Conservation (phyloP, 2,797 vertebrate species). For the Bufotes viridis region DNA sequence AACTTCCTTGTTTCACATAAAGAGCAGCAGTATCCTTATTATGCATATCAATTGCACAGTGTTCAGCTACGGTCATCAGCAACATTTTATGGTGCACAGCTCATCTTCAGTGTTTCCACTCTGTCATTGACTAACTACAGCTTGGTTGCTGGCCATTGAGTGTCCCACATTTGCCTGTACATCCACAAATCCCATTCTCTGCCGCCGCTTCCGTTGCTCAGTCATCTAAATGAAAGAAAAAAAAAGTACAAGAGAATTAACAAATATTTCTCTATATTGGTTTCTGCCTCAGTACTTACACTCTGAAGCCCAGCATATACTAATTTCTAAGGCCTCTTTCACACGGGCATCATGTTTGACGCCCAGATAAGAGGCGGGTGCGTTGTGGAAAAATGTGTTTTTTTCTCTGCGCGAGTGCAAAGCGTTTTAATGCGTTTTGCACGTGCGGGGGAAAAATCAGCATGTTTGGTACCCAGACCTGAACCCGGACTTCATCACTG, state of each 20-base stretch:
- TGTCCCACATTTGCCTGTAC: constrained; percentile 79
- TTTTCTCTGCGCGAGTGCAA: too few species aligned
- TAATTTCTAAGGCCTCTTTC: too few species aligned
- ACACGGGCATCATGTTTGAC: too few species aligned
- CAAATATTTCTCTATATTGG: constrained; percentile 43
- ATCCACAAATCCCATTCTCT: constrained; percentile 82
- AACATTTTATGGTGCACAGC: constrained; percentile 15
- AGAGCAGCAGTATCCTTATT: constrained; percentile 27
- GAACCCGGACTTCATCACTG: too few species aligned
- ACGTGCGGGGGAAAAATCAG: too few species aligned
- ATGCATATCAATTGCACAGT: constrained; percentile 8
- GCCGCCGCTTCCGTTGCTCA: constrained; percentile 79
- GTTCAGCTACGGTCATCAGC: constrained; percentile 1
- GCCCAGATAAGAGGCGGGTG: too few species aligned
- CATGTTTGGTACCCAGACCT: too few species aligned
- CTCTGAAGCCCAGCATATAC: constrained; percentile 15
- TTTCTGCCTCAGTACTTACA: constrained; percentile 38
- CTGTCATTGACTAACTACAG: constrained; percentile 31
- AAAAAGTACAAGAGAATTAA: constrained; percentile 35
- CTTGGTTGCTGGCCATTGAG: constrained; percentile 47
- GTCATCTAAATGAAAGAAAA: constrained; percentile 74
- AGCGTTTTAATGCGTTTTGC: too few species aligned
- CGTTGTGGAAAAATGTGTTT: too few species aligned
- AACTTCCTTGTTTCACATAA: constrained; percentile 4
- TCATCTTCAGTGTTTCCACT: constrained; percentile 3